Base-by-base conservation (phyloP, 2,113 vertebrate genomes). In the Phoenicopterus ruber region DNA sequence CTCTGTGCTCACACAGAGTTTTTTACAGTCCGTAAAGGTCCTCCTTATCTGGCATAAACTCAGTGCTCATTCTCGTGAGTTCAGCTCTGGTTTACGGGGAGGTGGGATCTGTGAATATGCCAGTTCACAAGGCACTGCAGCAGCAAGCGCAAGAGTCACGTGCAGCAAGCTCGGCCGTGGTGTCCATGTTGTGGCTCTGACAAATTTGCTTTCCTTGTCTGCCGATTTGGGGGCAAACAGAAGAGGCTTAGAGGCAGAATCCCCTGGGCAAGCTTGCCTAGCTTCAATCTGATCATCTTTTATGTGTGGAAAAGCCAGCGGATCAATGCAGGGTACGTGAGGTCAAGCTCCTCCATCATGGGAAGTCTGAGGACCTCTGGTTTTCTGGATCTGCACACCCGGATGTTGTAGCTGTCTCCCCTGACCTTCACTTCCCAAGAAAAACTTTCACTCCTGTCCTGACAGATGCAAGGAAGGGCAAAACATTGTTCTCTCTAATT, bases 61-160 rank as follows among this genome's bases (percentile, higher is more conserved):
- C 50, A 10, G 18, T 61, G 34, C 19, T 86, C 1, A 1, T 77
- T 93, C 29, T 94, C 14, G 7, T 24, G 42, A 19, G 5, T 72
- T 86, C 54, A 58, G n/a, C 29, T 80, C 17, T 66, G 34, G 24
- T 90, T 90, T 50, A 24, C 36, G 62, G 88, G 50, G 63, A 82
- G 63, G 17, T 59, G 20, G 34, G 18, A 57, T 55, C 40, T 44
- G 34, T 16, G 52, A 79, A 25, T 4, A 9, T 24, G 9, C 28
- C 57, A 5, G 9, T 82, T 90, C 47, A 65, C 44, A 79, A 79
- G 19, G 9, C 31, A 16, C 74, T 74, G 26, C 15, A 71, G 67
- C 55, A 79, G 50, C 8, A 29, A 71, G 31, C 3, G 0, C 46
- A 28, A 5, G 31, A 47, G 34, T 57, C 17, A 2, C 0, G 0